Conservation (phyloP, 1,140 invertebrate species). For the Manduca sexta region DNA sequence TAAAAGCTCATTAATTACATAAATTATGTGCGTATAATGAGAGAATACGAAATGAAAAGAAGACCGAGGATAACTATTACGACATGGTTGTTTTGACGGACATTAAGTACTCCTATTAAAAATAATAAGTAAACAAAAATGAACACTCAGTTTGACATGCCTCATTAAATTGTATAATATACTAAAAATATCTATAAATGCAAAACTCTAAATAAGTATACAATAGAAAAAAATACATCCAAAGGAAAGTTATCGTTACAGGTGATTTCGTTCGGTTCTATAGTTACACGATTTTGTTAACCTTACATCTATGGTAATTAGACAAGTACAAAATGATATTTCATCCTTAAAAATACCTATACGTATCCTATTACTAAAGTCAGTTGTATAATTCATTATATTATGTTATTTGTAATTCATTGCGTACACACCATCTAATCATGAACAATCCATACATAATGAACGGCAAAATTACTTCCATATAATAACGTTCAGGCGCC, state of each 20-base stretch:
- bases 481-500: background rate
- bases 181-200: constrained; percentile 72
- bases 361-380: constrained; percentile 66
- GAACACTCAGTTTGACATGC: constrained; percentile 24
- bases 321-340: constrained; percentile 73
- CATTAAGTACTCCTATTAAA: constrained; percentile 60
- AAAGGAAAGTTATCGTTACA: constrained; percentile 56
- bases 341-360: constrained; percentile 65
- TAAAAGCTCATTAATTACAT: constrained; percentile 66
- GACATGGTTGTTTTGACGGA: constrained; percentile 51
- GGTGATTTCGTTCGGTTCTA: constrained; percentile 63
- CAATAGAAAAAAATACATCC: constrained; percentile 68
- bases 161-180: constrained; percentile 55
- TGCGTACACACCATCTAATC: constrained; percentile 36
- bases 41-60: constrained; percentile 46
- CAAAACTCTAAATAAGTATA: constrained; percentile 67
- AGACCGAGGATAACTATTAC: constrained; percentile 33
- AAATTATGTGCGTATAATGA: constrained; percentile 65
- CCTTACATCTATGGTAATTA: constrained; percentile 68
- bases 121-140: constrained; percentile 35
- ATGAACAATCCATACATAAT: constrained; percentile 20
- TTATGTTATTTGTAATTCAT: constrained; percentile 45
- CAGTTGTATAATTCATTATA: constrained; percentile 62
- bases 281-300: constrained; percentile 65
- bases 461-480: background rate